Conservation (phyloP, 2,113 vertebrate species). For the Fregata magnificens region DNA sequence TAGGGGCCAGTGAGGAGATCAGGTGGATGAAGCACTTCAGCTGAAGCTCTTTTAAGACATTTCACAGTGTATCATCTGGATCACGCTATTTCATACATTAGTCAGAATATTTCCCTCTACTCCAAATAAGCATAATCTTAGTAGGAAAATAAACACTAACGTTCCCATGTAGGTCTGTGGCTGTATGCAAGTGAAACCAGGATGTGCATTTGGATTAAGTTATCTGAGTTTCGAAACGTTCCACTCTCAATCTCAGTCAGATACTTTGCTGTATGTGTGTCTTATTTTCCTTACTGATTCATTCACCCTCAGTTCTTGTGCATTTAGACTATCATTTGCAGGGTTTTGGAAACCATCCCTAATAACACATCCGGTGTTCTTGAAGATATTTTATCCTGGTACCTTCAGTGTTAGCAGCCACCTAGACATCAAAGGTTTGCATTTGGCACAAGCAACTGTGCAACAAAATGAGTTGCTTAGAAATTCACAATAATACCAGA, state of each 20-base stretch:
- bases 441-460: neutral
- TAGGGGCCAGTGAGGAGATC: neutral
- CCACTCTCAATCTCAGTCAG: neutral
- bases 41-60: neutral
- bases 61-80: neutral
- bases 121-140: neutral
- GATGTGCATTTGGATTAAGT: neutral
- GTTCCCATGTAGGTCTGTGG: rapidly evolving
- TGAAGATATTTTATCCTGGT: neutral
- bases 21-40: neutral
- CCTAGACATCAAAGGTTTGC: neutral
- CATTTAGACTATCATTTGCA: neutral
- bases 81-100: neutral
- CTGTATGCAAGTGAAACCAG: neutral
- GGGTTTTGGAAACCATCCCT: neutral
- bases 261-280: neutral
- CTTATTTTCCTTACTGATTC: neutral
- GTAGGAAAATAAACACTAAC: neutral
- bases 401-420: neutral
- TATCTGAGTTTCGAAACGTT: neutral
- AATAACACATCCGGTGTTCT: neutral
- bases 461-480: neutral
- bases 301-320: neutral
- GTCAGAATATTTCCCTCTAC: neutral
- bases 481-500: neutral